Percentiles rank a stretch among this genome's conserved stretches.
phyloP scores from a whole-genome alignment of 2,888 invertebrate genomes.

The Cosmia trapezina region DNA sequence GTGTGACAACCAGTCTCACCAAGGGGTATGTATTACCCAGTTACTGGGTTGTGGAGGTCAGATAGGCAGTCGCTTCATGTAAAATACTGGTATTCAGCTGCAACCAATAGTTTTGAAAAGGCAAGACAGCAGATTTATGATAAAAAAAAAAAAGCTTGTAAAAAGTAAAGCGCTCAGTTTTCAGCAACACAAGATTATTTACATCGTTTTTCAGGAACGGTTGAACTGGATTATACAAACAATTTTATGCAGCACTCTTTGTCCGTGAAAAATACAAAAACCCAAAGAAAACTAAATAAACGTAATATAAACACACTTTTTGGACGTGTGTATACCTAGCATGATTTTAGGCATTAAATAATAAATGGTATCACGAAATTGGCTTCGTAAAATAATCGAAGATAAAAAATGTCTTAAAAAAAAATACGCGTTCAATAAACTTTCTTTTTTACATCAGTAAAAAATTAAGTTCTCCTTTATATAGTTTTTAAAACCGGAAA shows the following conservation, averaged over 20 bases:
- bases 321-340: slow-evolving; percentile 18
- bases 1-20: too few species aligned
- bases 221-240: slow-evolving; percentile 1
- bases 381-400: background rate
- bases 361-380: background rate
- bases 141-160: too few species aligned
- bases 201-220: background rate
- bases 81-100: too few species aligned
- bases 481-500: slow-evolving; percentile 42
- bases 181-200: background rate
- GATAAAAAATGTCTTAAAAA: too few species aligned
- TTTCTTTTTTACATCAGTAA: background rate
- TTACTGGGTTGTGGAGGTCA: too few species aligned
- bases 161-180: background rate
- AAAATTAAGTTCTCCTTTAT: slow-evolving; percentile 1
- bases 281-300: slow-evolving; percentile 29
- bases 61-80: too few species aligned
- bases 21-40: too few species aligned
- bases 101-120: too few species aligned
- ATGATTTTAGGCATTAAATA: slow-evolving; percentile 5
- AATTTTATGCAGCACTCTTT: background rate
- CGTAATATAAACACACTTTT: slow-evolving; percentile 25
- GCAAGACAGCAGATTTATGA: too few species aligned
- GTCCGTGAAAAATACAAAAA: slow-evolving; percentile 23
- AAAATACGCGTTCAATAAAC: too few species aligned